A percentile compares a stretch with the other conserved stretches of the same genome.
Conservation (phyloP, 1,140 invertebrate genomes). For the Penaeus vannamei region DNA sequence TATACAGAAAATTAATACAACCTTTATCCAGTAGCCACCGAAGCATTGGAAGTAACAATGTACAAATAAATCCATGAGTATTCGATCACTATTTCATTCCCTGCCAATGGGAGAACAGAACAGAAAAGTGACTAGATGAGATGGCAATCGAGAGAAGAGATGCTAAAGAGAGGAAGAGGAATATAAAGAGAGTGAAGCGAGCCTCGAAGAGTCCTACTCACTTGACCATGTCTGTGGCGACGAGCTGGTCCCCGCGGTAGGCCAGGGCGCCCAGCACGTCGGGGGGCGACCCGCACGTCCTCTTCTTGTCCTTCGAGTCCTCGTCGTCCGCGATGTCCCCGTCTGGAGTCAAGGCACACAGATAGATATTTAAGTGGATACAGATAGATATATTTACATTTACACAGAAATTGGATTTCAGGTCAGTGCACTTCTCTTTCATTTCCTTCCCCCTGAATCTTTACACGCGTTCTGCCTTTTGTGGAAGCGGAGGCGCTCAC, state of each 20-base stretch:
- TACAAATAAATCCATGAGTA: too few species aligned
- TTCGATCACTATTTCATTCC: too few species aligned
- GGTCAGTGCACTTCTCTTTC: too few species aligned
- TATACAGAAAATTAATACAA: too few species aligned
- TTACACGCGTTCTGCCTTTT: too few species aligned
- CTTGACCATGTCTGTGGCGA: slow-evolving; percentile 70
- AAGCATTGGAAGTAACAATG: too few species aligned
- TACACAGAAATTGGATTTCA: too few species aligned
- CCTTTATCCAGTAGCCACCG: too few species aligned
- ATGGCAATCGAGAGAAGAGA: background rate
- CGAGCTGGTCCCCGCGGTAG: slow-evolving; percentile 77
- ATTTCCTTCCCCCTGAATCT: too few species aligned
- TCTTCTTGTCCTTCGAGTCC: slow-evolving; percentile 45
- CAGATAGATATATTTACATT: too few species aligned
- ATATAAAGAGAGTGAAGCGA: background rate
- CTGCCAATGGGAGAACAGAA: too few species aligned
- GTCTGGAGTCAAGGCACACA: slow-evolving; percentile 79
- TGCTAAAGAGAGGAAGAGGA: background rate
- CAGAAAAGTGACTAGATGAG: too few species aligned
- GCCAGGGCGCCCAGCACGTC: slow-evolving; percentile 80
- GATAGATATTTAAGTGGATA: slow-evolving; percentile 61
- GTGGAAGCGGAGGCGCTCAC: background rate
- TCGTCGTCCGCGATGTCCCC: slow-evolving; percentile 73
- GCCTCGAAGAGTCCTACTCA: background rate
- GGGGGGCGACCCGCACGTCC: slow-evolving; percentile 79